Evolutionary conservation across 1,140 invertebrate species (phyloP), one percentile per base, ranked within the genome.

Genomic region (Phortica variegata): DNA sequence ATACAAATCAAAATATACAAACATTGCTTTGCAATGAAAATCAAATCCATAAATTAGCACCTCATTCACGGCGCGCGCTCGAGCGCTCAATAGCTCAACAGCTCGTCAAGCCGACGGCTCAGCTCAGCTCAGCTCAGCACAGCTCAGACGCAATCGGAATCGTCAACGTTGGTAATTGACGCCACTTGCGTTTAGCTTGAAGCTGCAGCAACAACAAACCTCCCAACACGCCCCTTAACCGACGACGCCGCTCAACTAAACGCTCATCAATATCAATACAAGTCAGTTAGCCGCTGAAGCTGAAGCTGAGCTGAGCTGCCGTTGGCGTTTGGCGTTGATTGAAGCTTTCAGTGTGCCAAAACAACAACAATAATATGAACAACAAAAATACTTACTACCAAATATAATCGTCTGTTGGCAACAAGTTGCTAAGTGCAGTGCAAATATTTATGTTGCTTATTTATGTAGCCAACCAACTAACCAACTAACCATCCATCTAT

Each of bases 11-110:
- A 57, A 56, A 49, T 49, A 31, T 38, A 46, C 53, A 47, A 50
- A 65, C 66, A 61, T 53, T 65, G 59, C 42, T 37, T 29, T 39
- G 45, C 36, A 26, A 26, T 38, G 26, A 31, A 10, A 26, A 42
- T 68, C 39, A 68, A 53, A 62, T 66, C 63, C 63, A 66, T 68
- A 63, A 68, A 68, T 68, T 68, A 68, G 65, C 63, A 68, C 63
- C 63, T 68, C 63, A 69, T 68, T 69, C 54, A 57, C 63, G 48
- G 36, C 12, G 17, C 16, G 36, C 36, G 36, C 36, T 3, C 36
- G 6, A 9, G 12, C 13, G 4, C 36, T 6, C 13, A 38, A 12
- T 18, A 3, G n/a, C 6, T 34, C 6, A 34, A n/a, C 32, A 13
- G 8, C 32, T 8, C 8, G 13, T 8, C 6, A 26, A 26, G 23